phyloP scores from a whole-genome alignment of 2,113 vertebrate species.

The Cynopterus brachyotis region DNA sequence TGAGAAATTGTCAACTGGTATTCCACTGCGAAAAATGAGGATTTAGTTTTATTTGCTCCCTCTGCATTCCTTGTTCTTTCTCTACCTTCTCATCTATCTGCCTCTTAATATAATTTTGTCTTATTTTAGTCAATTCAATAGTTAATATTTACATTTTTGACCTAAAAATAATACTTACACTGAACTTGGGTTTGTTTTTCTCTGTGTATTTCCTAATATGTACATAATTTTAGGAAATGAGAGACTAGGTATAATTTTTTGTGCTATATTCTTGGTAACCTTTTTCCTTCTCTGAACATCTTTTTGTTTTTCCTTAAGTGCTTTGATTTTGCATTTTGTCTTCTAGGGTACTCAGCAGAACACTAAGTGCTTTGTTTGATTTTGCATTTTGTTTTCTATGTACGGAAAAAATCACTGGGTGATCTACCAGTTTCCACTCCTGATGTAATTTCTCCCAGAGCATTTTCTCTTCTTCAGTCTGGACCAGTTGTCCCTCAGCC shows the following conservation, averaged over 20 bases:
- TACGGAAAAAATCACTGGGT: neutral
- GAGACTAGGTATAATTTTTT: neutral
- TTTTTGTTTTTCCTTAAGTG: neutral
- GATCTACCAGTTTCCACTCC: neutral
- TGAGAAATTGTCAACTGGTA: neutral
- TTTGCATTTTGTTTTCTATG: neutral
- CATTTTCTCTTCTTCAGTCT: neutral
- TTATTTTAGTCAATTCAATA: neutral
- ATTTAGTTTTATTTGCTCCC: neutral
- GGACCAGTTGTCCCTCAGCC: neutral
- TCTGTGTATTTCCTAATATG: neutral
- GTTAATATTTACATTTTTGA: neutral
- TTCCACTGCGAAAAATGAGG: neutral
- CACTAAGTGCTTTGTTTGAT: neutral
- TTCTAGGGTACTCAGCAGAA: neutral
- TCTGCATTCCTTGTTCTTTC: neutral
- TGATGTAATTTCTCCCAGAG: neutral
- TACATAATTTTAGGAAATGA: neutral
- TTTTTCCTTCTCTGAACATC: neutral
- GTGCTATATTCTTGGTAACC: neutral
- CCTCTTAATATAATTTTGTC: neutral
- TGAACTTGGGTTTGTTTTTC: neutral
- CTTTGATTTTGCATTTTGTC: neutral
- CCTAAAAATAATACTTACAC: neutral
- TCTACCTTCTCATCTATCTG: neutral